Evolutionary conservation across 64 coral and sea anemone species (phyloP).

Genomic region (Stichodactyla helianthus): DNA sequence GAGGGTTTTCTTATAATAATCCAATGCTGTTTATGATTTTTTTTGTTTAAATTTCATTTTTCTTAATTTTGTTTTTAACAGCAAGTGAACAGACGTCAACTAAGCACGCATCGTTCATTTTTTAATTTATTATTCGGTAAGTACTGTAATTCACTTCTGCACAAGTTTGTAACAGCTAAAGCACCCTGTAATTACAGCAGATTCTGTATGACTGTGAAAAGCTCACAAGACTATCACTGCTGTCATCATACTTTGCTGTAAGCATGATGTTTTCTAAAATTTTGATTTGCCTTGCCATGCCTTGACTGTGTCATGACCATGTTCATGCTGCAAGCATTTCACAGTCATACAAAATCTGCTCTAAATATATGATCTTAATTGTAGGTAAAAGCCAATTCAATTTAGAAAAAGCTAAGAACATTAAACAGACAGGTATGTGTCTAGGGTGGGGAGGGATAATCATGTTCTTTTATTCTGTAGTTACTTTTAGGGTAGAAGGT

Average conservation of each 20-base stretch:
- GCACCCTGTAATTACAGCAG: no score
- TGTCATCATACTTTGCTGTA: no score
- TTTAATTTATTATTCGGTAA: slow-evolving; percentile 86
- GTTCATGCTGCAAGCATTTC: no score
- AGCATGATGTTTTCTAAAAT: no score
- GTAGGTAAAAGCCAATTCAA: slow-evolving; percentile 63
- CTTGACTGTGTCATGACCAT: no score
- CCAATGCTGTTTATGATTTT: neutral
- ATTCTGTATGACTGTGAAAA: no score
- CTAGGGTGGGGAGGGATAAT: neutral
- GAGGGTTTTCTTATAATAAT: no score
- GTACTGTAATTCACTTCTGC: neutral
- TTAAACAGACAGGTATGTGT: slow-evolving; percentile 74
- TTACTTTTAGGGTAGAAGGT: neutral
- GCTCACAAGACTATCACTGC: no score
- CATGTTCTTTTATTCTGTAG: neutral
- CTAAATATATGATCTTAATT: neutral
- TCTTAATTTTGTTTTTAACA: neutral
- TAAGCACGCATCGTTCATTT: slow-evolving; percentile 68
- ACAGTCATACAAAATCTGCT: no score
- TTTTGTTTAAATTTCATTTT: neutral
- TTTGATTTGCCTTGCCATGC: no score
- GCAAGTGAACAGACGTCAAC: slow-evolving; percentile 64
- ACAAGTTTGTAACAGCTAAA: no score
- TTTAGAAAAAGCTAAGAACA: slow-evolving; percentile 96